phyloP scores from a whole-genome alignment of 2,113 vertebrate species.

The Piprites chloris region DNA sequence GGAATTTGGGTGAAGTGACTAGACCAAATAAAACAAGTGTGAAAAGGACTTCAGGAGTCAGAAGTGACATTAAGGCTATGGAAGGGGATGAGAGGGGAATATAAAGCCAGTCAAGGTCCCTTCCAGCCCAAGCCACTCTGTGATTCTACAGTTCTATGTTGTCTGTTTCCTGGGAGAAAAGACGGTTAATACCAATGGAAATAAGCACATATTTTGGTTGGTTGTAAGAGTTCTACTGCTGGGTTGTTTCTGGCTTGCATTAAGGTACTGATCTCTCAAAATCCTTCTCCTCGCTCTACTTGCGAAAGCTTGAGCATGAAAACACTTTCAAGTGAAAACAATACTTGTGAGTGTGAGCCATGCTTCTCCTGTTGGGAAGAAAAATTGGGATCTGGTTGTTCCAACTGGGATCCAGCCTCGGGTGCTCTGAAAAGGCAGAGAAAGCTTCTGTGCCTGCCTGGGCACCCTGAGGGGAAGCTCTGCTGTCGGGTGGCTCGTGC shows the following conservation, averaged over 20 bases:
- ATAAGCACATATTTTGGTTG: background rate
- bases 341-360: background rate
- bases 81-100: background rate
- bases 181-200: background rate
- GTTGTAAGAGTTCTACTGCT: background rate
- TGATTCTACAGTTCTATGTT: background rate
- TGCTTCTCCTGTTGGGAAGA: background rate
- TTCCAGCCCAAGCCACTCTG: background rate
- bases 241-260: background rate
- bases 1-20: background rate
- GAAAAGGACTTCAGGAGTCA: background rate
- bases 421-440: background rate
- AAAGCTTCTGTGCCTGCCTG: background rate
- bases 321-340: background rate
- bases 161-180: background rate
- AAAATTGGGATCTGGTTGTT: background rate
- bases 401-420: fast-evolving
- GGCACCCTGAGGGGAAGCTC: background rate
- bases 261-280: background rate
- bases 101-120: background rate
- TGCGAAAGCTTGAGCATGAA: background rate
- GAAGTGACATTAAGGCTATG: background rate
- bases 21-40: background rate
- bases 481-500: fast-evolving
- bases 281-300: background rate